A percentile compares a stretch with the other conserved stretches of the same genome.
Conservation (phyloP, 2,113 vertebrate species). For the Oreochromis aureus region DNA sequence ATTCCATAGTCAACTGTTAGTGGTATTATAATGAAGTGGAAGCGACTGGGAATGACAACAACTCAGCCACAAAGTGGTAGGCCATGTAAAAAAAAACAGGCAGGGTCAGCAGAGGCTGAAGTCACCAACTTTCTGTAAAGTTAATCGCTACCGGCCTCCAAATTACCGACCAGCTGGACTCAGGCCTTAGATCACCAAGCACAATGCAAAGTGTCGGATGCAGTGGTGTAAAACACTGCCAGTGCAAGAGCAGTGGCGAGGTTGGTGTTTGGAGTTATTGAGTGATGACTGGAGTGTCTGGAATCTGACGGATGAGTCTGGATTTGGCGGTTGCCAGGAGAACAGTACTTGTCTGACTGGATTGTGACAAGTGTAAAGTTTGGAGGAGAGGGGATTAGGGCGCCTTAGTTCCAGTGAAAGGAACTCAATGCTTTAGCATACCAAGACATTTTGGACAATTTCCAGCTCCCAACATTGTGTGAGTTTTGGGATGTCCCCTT, state of each 20-base stretch:
- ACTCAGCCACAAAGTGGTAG: not conserved
- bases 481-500: not conserved
- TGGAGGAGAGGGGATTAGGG: not conserved
- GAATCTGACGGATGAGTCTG: not conserved
- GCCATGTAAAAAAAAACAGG: not conserved
- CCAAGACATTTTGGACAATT: not conserved
- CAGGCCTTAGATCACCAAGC: not conserved
- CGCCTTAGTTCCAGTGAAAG: not conserved
- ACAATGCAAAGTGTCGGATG: not conserved
- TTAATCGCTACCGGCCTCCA: not conserved
- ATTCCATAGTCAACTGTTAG: not conserved
- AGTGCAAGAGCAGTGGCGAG: not conserved
- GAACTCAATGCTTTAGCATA: not conserved
- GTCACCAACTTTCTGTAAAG: not conserved
- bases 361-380: not conserved
- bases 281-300: not conserved
- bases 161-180: not conserved
- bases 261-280: not conserved
- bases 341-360: not conserved
- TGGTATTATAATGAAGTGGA: not conserved
- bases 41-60: not conserved
- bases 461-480: not conserved
- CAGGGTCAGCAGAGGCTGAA: not conserved
- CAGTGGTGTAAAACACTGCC: not conserved
- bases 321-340: accelerated